Evolutionary conservation across 1,140 invertebrate species (phyloP), one percentile per base, ranked within the genome.

Genomic region (Drosophila nikananu): DNA sequence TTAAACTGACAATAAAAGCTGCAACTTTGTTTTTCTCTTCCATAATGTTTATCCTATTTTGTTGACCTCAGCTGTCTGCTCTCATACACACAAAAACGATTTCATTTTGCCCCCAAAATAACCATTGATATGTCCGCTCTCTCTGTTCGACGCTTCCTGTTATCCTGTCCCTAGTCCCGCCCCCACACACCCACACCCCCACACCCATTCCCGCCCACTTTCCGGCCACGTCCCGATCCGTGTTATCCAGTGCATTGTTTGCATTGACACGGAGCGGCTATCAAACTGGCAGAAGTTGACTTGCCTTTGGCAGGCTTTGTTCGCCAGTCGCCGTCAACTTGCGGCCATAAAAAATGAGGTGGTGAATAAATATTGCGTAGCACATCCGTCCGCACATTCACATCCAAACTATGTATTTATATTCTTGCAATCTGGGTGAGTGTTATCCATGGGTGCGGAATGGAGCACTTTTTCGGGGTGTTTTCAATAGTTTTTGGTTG

Each of bases 41-140:
- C 15, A 12, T 55, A 37, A 37, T 32, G 0, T 17, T 37, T 17
- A 1, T 23, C 2, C 35, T 60, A 64, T 19, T 21, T 3, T 23
- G 15, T 15, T 35, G 21, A 63, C 5, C 17, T n/a, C 6, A 5
- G 5, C 9, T 19, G 39, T 67, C 13, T n/a, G 21, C 10, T 30
- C 10, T 30, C 23, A 27, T 27, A 21, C 48, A 21, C 57, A 67
- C 74, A 55, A 77, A 90, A 90, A 90, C 86, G 86, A 86, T 90
- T 90, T 82, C 86, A 90, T 90, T 90, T 90, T 61, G 55, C 78
- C 81, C 67, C 75, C 68, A 71, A 90, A 57, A 90, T 81, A 86
- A 84, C 81, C 87, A 86, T 90, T 86, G 86, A 90, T 86, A 90
- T 89, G 51, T 49, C 25, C 37, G 49, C 52, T 67, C 58, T 67